Base-by-base conservation (phyloP, 2,888 invertebrate genomes). In the Biston betularia region DNA sequence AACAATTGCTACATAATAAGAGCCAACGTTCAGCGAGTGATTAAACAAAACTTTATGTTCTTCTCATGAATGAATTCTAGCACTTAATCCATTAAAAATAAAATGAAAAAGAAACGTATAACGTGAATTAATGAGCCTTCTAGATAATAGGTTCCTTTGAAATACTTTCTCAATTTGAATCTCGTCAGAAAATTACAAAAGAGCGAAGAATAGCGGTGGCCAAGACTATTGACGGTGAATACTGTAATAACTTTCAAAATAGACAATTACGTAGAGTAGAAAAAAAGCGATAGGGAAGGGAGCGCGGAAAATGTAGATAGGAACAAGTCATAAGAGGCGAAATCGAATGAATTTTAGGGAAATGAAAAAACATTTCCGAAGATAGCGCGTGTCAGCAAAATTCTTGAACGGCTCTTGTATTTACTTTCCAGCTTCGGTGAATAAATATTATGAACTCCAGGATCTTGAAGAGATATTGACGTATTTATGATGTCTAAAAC, bases 321-420 rank as follows among this genome's bases (percentile, higher is more conserved):
- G 74, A 75, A 78, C 73, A 76, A n/a, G 74, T 76, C 80, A 76
- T 81, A 79, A 78, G 77, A 77, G 73, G 69, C 68, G 69, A 80
- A 84, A 79, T 81, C 80, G 69, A 81, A 83, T 81, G 75, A 82
- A 81, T 80, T 81, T 61, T 81, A 60, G 63, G 74, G 74, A 79
- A 80, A 81, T 80, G 75, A 75, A 81, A 80, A 79, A 78, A 77
- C 75, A 79, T 79, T 79, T 80, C 67, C 73, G 74, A 77, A 54
- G 54, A 75, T 75, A 75, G 71, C 73, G 72, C 75, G 72, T 79
- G 76, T 71, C 74, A 71, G 68, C 69, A 74, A 69, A 69, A 72
- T 68, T 70, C 67, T 70, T 59, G 53, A 76, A 74, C 66, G 70
- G 24, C 68, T 72, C 72, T 71, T 72, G 71, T 77, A 74, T 82